Evolutionary conservation across 2,797 vertebrate species (phyloP).

Genomic region (Siniperca undulata): DNA sequence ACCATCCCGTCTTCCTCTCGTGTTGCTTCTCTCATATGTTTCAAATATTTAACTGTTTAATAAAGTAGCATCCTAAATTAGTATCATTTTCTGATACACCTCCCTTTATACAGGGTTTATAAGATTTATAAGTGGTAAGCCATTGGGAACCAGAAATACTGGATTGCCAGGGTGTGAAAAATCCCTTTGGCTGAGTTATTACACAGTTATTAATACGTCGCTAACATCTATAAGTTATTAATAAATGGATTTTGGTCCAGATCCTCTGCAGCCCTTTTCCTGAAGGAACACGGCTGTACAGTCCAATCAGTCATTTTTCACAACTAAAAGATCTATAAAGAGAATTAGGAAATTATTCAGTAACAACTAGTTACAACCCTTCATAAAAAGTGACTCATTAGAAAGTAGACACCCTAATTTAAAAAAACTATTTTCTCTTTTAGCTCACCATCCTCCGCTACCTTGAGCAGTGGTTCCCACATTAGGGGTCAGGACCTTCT

Average conservation of each 20-base stretch:
- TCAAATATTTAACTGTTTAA: background rate
- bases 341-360: background rate
- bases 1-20: background rate
- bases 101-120: background rate
- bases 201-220: background rate
- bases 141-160: background rate
- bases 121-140: background rate
- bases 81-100: background rate
- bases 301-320: background rate
- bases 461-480: background rate
- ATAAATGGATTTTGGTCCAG: background rate
- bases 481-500: background rate
- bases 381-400: background rate
- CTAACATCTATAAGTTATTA: background rate
- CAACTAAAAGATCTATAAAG: background rate
- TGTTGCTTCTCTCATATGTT: background rate
- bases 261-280: background rate
- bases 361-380: background rate
- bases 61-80: background rate
- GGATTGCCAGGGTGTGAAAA: background rate
- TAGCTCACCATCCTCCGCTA: background rate
- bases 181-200: background rate
- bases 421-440: too few species aligned
- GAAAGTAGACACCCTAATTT: too few species aligned
- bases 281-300: background rate